phyloP scores from a whole-genome alignment of 2,797 vertebrate species.

The Hippopotamyrus pictus region DNA sequence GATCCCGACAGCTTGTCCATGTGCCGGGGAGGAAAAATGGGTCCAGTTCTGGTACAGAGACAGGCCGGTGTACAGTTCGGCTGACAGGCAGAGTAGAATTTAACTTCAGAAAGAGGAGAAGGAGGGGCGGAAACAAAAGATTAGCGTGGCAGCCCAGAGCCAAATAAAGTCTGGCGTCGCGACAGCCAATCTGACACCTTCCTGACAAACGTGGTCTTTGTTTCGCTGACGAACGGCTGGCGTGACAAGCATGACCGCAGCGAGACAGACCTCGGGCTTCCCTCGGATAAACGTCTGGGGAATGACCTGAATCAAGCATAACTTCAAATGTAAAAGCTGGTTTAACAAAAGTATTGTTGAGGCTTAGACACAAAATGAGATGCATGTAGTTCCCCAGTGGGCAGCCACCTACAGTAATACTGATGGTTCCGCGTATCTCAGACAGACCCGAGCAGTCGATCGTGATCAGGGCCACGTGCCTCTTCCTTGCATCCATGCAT shows the following conservation, averaged over 20 bases:
- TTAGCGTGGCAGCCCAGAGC: not conserved
- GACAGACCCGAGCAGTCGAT: not conserved
- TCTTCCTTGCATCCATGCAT: not conserved
- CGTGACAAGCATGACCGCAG: not conserved
- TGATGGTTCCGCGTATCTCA: not conserved
- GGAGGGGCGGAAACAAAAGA: not conserved
- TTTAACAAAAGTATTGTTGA: not conserved
- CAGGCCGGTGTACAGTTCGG: not conserved
- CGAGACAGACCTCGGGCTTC: not conserved
- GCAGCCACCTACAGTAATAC: not conserved
- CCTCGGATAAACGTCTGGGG: not conserved
- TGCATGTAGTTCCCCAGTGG: not conserved
- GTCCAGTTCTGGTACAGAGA: not conserved
- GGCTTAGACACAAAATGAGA: not conserved
- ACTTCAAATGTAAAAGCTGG: not conserved
- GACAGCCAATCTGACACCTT: not conserved
- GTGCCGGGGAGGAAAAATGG: not conserved
- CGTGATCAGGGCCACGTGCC: not conserved
- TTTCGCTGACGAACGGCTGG: not conserved
- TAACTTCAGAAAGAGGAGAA: not conserved
- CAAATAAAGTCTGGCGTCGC: not conserved
- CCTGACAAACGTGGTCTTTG: not conserved
- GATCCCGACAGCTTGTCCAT: not conserved
- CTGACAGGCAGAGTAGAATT: not conserved
- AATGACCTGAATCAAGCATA: not conserved